Evolutionary conservation across 2,888 invertebrate genomes (phyloP), one percentile per base, ranked within the genome.

Genomic region (Synergus umbraculus): DNA sequence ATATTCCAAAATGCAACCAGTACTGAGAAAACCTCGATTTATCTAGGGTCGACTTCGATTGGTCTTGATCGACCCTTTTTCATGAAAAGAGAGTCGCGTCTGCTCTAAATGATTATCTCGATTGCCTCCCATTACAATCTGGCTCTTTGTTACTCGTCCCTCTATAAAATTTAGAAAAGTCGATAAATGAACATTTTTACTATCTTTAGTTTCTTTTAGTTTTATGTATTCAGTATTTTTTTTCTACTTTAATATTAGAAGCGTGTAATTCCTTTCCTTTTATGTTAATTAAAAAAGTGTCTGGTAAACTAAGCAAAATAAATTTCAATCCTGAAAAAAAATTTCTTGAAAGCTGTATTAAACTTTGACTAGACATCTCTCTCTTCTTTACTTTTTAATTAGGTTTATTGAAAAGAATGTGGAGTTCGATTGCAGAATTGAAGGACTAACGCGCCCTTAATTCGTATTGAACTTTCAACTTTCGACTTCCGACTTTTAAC

Each of bases 21-120:
- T 37, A n/a, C 37, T 37, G 9, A 29, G 37, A 69, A 73, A 22
- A 73, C 49, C 73, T 54, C 73, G 73, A 73, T 73, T 37, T 73
- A 73, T 73, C 37, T 54, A 37, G 54, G 37, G 49, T 37, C n/a
- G 54, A 73, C 37, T 73, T 73, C n/a, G 54, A 73, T 73, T 73
- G 37, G 49, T 73, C 73, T 73, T 54, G 73, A 73, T 54, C 73
- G 73, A 54, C 73, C 73, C 54, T 69, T 69, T 69, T 69, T 54
- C 73, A 73, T 73, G 73, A 73, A 73, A 73, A 54, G 73, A 37
- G 49, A 73, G 73, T 73, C 54, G 54, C 54, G 54, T 73, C 73
- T 67, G n/a, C 41, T 54, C 73, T 37, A 73, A 73, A 73, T 73
- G 49, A 73, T 54, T 73, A 73, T 73, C 73, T 73, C 37, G 73